Conservation (phyloP, 2,888 invertebrate genomes). For the Orthonevra nobilis region DNA sequence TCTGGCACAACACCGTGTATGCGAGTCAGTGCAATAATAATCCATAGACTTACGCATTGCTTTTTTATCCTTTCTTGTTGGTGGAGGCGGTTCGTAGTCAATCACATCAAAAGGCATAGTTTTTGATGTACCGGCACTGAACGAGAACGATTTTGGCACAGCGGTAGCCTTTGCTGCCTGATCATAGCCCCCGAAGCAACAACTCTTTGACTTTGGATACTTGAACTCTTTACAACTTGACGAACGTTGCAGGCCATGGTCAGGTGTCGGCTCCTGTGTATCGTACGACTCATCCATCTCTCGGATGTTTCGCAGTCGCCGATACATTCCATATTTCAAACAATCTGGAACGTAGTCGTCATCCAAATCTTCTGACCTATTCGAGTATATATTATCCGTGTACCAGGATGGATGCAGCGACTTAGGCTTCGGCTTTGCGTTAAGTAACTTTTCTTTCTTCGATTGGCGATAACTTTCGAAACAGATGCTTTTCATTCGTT, state of each 20-base stretch:
- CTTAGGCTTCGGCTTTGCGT: constrained; percentile 78
- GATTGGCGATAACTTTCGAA: constrained; percentile 80
- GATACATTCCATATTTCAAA: constrained; percentile 76
- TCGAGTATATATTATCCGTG: constrained; percentile 80
- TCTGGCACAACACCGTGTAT: constrained; percentile 76
- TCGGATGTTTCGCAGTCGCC: constrained; percentile 77
- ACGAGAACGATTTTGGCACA: constrained; percentile 80
- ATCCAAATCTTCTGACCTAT: constrained; percentile 79
- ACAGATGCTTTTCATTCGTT: constrained; percentile 80
- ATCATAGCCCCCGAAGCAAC: constrained; percentile 78
- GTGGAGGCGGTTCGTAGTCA: constrained; percentile 78
- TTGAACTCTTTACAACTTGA: constrained; percentile 79
- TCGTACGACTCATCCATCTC: constrained; percentile 77
- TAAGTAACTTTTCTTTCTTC: constrained; percentile 77
- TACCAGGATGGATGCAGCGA: constrained; percentile 80
- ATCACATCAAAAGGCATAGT: constrained; percentile 80
- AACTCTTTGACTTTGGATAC: constrained; percentile 80
- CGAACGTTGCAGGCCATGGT: constrained; percentile 77
- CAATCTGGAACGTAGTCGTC: constrained; percentile 79
- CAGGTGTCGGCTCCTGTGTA: constrained; percentile 71
- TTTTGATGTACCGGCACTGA: constrained; percentile 77
- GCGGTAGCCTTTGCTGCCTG: constrained; percentile 75
- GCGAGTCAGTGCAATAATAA: constrained; percentile 75
- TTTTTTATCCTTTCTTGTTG: constrained; percentile 77
- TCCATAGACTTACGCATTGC: constrained; percentile 77